phyloP scores from a whole-genome alignment of 2,797 vertebrate genomes.

The Triplophysa yarkandensis region DNA sequence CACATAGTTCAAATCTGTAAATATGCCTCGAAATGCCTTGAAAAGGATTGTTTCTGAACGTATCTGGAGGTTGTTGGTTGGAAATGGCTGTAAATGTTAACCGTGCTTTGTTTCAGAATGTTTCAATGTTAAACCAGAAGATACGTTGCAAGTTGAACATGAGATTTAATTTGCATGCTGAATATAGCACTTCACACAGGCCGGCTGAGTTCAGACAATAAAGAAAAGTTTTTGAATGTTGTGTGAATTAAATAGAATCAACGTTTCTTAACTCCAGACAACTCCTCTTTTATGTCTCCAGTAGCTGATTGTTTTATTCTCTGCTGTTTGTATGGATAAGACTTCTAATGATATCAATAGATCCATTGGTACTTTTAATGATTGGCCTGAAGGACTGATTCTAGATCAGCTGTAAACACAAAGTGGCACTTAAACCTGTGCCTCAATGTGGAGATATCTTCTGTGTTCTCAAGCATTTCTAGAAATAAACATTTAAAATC shows the following conservation, averaged over 20 bases:
- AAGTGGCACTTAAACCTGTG: slow-evolving; percentile 13
- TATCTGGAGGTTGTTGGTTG: background rate
- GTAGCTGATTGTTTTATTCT: background rate
- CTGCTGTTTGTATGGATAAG: background rate
- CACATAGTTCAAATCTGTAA: slow-evolving; percentile 43
- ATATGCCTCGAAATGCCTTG: slow-evolving; percentile 51
- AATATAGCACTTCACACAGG: slow-evolving; percentile 17
- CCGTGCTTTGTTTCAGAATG: background rate
- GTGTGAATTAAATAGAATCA: background rate
- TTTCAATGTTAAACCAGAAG: background rate
- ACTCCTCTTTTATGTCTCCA: background rate
- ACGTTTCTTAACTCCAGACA: background rate
- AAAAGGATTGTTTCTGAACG: slow-evolving; percentile 23
- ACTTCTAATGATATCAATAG: background rate
- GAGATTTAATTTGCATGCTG: background rate
- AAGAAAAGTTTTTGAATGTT: background rate
- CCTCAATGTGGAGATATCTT: slow-evolving; percentile 14
- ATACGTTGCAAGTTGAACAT: background rate
- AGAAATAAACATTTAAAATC: slow-evolving; percentile 45
- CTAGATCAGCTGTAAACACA: background rate
- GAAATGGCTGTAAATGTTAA: slow-evolving; percentile 12
- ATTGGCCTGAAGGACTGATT: slow-evolving; percentile 12
- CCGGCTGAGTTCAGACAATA: background rate
- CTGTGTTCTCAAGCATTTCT: slow-evolving; percentile 4
- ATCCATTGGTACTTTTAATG: background rate